Evolutionary conservation across 2,888 invertebrate species (phyloP), one percentile per base, ranked within the genome.

Genomic region (Drosophila trichaetosa): DNA sequence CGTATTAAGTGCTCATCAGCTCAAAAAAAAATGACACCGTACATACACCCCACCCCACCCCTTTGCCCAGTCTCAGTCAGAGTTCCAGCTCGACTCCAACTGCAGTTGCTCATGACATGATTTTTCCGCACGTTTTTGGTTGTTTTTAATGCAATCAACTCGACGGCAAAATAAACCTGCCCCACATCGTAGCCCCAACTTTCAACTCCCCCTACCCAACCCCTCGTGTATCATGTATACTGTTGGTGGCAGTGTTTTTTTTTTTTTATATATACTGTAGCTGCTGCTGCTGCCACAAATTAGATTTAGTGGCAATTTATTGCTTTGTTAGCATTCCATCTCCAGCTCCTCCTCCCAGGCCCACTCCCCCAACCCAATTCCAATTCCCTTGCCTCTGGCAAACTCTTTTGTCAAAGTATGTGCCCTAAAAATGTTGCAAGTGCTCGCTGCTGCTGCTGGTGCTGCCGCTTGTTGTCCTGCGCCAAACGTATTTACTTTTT

Each of bases 261-360:
- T 57, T 63, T 53, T 29, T 46, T 1, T 33, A 4, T 10, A 33
- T 53, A 21, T 78, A 56, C 54, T 60, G 80, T 52, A 24, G 75
- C 76, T 79, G 63, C 69, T 69, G 62, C 69, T 77, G 49, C 60
- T 66, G 76, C 80, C 80, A 79, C 82, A 81, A 81, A 81, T 81
- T 82, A 81, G 81, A 81, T 81, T 82, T 81, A 79, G 82, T 82
- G 82, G 82, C 82, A 81, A 81, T 81, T 81, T 81, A 81, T 81
- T 79, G 81, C 79, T 82, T 82, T 81, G 82, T 81, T 81, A 79
- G 82, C 80, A 80, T 80, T 82, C 8, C 24, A 46, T 8, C 16
- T 71, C 73, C 76, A 73, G 70, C 75, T 69, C 49, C 68, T 10
- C 46, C 48, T 13, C 10, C 42, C 33, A 33, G 33, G 33, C 31